These are phyloP conservation scores for Sinocyclocheilus rhinocerous DNA, from an alignment of 2,113 vertebrate genomes.

Conservation along the genomic window DNA sequence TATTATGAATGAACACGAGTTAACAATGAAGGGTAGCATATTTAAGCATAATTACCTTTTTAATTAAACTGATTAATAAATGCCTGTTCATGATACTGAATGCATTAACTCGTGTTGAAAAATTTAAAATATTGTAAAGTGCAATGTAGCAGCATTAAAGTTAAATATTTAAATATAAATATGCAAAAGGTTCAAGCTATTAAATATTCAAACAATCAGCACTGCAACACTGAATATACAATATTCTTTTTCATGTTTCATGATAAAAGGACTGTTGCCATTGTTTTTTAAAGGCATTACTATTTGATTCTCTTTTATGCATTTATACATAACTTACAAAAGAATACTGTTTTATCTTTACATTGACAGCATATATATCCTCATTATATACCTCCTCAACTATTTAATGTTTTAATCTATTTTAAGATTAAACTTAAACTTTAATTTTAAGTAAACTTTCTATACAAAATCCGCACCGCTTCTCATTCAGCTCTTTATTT, in stretches of 20 bases:
- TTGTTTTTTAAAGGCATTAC: background rate
- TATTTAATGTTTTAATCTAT: too few species aligned
- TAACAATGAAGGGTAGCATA: background rate
- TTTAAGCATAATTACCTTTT: background rate
- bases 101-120: background rate
- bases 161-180: background rate
- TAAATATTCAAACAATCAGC: background rate
- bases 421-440: too few species aligned
- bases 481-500: constrained; percentile 18
- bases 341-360: background rate
- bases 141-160: background rate
- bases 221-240: background rate
- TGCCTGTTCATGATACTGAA: background rate
- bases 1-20: background rate
- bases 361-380: too few species aligned
- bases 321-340: background rate
- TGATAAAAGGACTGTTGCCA: background rate
- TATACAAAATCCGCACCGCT: constrained; percentile 40
- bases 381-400: too few species aligned
- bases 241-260: background rate
- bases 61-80: background rate
- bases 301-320: background rate
- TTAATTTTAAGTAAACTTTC: too few species aligned
- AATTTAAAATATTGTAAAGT: background rate
- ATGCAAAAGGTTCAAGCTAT: background rate